A percentile compares a stretch with the other conserved stretches of the same genome.
Evolutionary conservation across 2,797 vertebrate species (phyloP).

Genomic region (Pangasius mekongensis): DNA sequence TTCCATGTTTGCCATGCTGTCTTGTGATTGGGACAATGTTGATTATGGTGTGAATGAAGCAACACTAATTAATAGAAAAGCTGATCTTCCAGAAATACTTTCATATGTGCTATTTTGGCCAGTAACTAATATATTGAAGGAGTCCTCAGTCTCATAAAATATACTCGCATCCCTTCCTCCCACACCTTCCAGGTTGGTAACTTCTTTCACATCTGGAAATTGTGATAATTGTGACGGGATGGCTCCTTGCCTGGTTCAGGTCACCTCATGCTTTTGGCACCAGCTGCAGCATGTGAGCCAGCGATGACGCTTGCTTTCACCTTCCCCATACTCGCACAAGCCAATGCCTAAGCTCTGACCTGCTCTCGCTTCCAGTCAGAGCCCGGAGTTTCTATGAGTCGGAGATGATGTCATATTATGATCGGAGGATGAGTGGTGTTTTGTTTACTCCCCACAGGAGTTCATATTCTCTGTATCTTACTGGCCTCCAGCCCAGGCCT

Average conservation of each 20-base stretch:
- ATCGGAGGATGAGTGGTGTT: conserved; percentile 41
- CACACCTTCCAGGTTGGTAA: not conserved
- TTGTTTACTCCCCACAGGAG: conserved; percentile 31
- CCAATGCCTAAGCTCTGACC: conserved; percentile 26
- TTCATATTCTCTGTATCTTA: conserved; percentile 46
- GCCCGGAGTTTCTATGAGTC: conserved; percentile 14
- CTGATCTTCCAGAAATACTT: not conserved
- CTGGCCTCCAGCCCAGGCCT: conserved; percentile 50
- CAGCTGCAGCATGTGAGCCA: conserved; percentile 18
- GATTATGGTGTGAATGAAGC: not conserved
- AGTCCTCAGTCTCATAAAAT: not conserved
- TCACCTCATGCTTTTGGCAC: conserved; percentile 46
- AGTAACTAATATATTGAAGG: not conserved
- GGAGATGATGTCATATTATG: conserved; percentile 45
- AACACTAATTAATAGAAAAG: not conserved
- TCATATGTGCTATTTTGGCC: not conserved
- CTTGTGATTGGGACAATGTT: not conserved
- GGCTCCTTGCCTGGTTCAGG: conserved; percentile 17
- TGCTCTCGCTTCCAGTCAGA: conserved; percentile 27
- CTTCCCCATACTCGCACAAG: conserved; percentile 31
- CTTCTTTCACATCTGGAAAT: conserved; percentile 15
- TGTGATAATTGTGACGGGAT: conserved; percentile 1
- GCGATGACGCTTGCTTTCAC: conserved; percentile 37
- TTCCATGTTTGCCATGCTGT: conserved; percentile 2
- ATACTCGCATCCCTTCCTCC: not conserved